Evolutionary conservation across 2,113 vertebrate species (phyloP), one percentile per base, ranked within the genome.

Genomic region (Zapus hudsonius): DNA sequence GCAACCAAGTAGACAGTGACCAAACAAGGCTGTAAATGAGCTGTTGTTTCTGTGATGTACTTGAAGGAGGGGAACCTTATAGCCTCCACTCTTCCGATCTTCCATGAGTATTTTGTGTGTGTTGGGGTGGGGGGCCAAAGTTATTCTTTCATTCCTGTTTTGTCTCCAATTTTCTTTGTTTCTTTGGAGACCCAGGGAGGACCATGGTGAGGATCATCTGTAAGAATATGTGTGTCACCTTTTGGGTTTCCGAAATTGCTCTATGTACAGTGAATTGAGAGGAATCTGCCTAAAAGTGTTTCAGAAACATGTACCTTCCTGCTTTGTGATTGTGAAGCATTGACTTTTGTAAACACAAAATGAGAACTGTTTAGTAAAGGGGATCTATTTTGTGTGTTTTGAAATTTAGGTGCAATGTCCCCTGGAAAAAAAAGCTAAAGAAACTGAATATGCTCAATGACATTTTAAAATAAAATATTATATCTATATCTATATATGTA

Each of bases 261-360:
- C 74, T 87, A 3, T 0, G 0, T 90, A 63, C 55, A 76, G 75
- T 76, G 95, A 96, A 94, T 96, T 19, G 93, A 90, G 79, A 93
- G 94, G 55, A 93, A 94, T 95, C 57, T 97, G 91, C 92, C 97
- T 95, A 87, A 95, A 93, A 94, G 92, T 81, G 95, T 95, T 97
- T 97, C 94, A 92, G 97, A 98, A 97, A 89, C 96, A 84, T 97
- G 97, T 97, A 97, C 88, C 96, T 93, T 93, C 98, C 96, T 96
- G 96, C 97, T 98, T 98, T 98, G 98, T 99, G 98, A 98, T 98
- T 98, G 98, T 99, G 98, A 98, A 98, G 97, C 97, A 97, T 97
- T 98, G 97, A 98, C 85, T 96, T 98, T 99, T 99, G 98, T 99
- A 99, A 98, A 97, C 96, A 75, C 90, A 96, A 97, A 98, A 96